phyloP scores from a whole-genome alignment of 2,113 vertebrate species.

The Phyllostomus discolor region DNA sequence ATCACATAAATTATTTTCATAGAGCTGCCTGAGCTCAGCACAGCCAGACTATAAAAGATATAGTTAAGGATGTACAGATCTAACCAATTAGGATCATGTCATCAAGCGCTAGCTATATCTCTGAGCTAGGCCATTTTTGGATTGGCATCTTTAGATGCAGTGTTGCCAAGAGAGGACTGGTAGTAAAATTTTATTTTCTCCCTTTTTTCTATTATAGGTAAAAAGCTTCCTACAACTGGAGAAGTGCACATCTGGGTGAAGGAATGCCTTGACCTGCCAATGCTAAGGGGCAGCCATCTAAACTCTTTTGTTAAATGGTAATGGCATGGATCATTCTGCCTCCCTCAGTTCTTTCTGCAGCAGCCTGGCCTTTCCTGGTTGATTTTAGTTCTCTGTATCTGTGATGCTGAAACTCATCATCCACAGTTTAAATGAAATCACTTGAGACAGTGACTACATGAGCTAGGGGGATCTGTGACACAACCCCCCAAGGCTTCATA shows the following conservation, averaged over 20 bases:
- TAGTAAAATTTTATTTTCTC: not conserved
- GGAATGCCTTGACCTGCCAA: conserved; percentile 89
- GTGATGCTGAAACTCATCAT: not conserved
- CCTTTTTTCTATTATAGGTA: conserved; percentile 77
- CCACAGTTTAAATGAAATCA: conserved; percentile 7
- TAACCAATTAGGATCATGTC: not conserved
- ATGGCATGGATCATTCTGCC: not conserved
- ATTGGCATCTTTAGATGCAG: not conserved
- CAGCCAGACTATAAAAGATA: not conserved
- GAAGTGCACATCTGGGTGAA: conserved; percentile 97
- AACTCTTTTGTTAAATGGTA: conserved; percentile 98
- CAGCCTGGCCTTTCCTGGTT: not conserved
- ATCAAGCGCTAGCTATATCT: not conserved
- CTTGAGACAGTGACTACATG: not conserved
- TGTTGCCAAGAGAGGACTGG: not conserved
- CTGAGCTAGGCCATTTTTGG: not conserved
- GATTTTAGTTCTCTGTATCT: not conserved
- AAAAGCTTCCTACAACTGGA: conserved; percentile 81
- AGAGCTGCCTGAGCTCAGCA: not conserved
- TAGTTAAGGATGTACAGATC: not conserved
- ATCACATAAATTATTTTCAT: conserved; percentile 19
- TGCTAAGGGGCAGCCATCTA: conserved; percentile 83
- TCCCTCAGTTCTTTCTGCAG: not conserved
- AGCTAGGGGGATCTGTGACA: not conserved
- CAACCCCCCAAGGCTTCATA: not conserved